phyloP scores from a whole-genome alignment of 2,888 invertebrate species.

The Mycalesis mineus region DNA sequence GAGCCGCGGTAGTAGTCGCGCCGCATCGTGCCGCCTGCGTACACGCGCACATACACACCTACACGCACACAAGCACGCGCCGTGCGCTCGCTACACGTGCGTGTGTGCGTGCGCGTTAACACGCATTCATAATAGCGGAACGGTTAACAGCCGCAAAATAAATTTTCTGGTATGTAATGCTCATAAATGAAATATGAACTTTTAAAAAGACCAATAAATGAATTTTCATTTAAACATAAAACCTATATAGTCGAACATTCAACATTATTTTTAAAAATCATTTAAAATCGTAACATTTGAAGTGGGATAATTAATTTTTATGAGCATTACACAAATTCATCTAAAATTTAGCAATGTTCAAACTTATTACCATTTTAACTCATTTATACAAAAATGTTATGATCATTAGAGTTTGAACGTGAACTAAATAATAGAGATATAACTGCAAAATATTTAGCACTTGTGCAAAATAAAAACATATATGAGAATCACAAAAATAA shows the following conservation, averaged over 20 bases:
- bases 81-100: not conserved
- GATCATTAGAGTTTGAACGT: not conserved
- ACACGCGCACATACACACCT: constrained; percentile 29
- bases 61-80: constrained; percentile 21
- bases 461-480: not conserved
- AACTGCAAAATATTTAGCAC: not conserved
- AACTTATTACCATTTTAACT: not conserved
- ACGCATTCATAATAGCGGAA: constrained; percentile 3
- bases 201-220: too few relatives aligned
- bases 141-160: constrained; percentile 6
- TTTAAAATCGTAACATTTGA: too few relatives aligned
- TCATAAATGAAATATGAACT: not conserved
- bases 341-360: not conserved
- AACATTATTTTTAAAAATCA: too few relatives aligned
- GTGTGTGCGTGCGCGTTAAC: not conserved
- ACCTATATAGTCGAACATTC: too few relatives aligned
- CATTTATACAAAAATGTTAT: not conserved
- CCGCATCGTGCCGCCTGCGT: constrained; percentile 81
- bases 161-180: not conserved
- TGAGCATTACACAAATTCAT: not conserved
- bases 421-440: not conserved
- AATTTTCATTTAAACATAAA: too few relatives aligned
- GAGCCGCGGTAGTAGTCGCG: constrained; percentile 95
- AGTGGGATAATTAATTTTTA: too few relatives aligned
- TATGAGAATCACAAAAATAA: not conserved